Conservation (phyloP, 2,888 invertebrate species). For the Tethea ocularis region DNA sequence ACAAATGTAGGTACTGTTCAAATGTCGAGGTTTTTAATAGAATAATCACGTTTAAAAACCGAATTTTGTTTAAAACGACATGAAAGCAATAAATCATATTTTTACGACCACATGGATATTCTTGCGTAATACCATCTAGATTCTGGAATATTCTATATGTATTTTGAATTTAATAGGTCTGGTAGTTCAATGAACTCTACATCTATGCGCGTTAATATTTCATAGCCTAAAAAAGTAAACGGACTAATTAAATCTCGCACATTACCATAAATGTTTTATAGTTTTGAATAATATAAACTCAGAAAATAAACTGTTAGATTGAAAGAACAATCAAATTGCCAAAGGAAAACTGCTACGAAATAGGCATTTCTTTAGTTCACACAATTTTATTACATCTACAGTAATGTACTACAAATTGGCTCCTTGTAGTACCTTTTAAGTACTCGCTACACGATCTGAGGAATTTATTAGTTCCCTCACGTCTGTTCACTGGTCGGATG, state of each 20-base stretch:
- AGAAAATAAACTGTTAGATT: neutral
- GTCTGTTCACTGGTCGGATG: neutral
- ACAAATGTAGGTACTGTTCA: neutral
- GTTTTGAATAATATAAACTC: neutral
- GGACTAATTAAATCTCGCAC: neutral
- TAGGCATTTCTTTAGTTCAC: neutral
- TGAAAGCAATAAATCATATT: neutral
- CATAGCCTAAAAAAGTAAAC: slow-evolving; percentile 3
- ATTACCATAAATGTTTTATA: neutral
- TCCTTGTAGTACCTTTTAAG: neutral
- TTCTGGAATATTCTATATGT: neutral
- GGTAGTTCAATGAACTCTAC: neutral
- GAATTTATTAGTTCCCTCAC: neutral
- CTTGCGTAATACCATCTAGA: neutral
- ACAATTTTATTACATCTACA: neutral
- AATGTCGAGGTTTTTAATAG: neutral
- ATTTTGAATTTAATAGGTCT: too few species aligned
- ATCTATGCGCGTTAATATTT: too few species aligned
- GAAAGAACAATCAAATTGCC: neutral
- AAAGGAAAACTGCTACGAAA: neutral
- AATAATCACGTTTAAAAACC: neutral
- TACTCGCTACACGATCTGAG: neutral
- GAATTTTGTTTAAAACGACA: neutral
- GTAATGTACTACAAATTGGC: neutral
- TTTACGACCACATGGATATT: neutral